Evolutionary conservation across 2,797 vertebrate species (phyloP), one percentile per base, ranked within the genome.

Genomic region (Tolypeutes matacus): DNA sequence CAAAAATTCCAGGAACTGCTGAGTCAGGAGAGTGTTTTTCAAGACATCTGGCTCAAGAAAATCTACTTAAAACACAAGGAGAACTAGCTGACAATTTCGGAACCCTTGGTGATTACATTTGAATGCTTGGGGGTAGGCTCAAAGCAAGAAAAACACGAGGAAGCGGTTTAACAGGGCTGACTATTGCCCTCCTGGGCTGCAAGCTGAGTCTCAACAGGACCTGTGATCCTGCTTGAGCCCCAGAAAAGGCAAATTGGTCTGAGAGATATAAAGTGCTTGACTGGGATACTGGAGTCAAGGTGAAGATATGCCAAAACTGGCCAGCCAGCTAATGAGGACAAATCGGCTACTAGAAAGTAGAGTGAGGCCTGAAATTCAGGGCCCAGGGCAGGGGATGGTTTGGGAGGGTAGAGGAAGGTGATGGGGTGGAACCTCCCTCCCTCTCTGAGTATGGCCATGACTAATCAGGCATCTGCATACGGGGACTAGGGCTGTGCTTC

Each of bases 1-100:
- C 93, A 56, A 53, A 94, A 96, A 85, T 96, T 96, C 94, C 86
- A 93, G 80, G 91, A 96, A 97, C 83, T 95, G 93, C 96, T 93
- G 91, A 94, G 93, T 96, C 95, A 95, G 95, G 82, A 62, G 58
- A 86, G 78, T 42, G 23, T 23, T 86, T 95, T 94, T 95, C 69
- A 95, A 94, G 95, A 91, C 92, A 92, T 94, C 88, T 97, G 92
- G 91, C 87, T 81, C 70, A 51, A 92, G 91, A 96, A 95, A 95
- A 95, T 76, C 86, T 49, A 94, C 86, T 91, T 36, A 81, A 27
- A 83, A 70, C 70, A 82, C 86, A 82, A 86, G 86, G 78, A 64
- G 80, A 76, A 51, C 85, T 89, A 67, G 85, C 67, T 67, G 94
- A 84, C 83, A 73, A 53, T 39, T 83, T 86, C 89, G 93, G 70